phyloP scores from a whole-genome alignment of 1,140 invertebrate genomes.

The Pteromalus puparum region DNA sequence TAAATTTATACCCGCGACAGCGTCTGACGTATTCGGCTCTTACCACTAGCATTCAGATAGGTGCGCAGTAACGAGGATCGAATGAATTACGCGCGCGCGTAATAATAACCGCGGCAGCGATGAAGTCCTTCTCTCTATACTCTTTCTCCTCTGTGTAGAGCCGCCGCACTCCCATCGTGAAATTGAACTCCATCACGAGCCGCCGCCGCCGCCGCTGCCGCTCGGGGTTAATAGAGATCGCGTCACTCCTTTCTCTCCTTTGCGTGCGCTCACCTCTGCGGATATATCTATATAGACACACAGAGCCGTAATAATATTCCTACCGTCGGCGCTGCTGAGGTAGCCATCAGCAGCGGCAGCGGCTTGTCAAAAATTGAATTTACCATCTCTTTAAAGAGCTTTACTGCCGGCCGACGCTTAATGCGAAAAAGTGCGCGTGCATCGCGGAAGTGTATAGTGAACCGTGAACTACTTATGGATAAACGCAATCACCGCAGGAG shows the following conservation, averaged over 20 bases:
- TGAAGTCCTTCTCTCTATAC: constrained; percentile 31
- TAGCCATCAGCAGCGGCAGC: constrained; percentile 24
- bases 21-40: not conserved
- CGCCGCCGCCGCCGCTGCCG: no score
- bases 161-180: constrained; percentile 53
- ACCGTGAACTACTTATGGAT: not conserved
- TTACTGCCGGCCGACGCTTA: not conserved
- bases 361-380: constrained; percentile 35
- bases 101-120: constrained; percentile 55
- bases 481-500: not conserved
- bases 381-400: constrained; percentile 11
- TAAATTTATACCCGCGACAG: no score
- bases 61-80: constrained; percentile 60
- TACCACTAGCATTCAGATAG: not conserved
- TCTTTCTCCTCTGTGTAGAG: constrained; percentile 21
- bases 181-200: constrained; percentile 61
- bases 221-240: constrained; percentile 65
- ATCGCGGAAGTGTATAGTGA: not conserved
- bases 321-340: constrained; percentile 46
- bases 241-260: constrained; percentile 57
- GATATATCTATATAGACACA: not conserved
- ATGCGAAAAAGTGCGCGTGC: not conserved
- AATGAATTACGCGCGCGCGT: constrained; percentile 64
- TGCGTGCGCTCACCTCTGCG: not conserved
- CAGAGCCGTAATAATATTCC: not conserved